Percentiles rank a stretch among this genome's conserved stretches.
Evolutionary conservation across 2,797 vertebrate species (phyloP).

Genomic region (Bovichtus variegatus): DNA sequence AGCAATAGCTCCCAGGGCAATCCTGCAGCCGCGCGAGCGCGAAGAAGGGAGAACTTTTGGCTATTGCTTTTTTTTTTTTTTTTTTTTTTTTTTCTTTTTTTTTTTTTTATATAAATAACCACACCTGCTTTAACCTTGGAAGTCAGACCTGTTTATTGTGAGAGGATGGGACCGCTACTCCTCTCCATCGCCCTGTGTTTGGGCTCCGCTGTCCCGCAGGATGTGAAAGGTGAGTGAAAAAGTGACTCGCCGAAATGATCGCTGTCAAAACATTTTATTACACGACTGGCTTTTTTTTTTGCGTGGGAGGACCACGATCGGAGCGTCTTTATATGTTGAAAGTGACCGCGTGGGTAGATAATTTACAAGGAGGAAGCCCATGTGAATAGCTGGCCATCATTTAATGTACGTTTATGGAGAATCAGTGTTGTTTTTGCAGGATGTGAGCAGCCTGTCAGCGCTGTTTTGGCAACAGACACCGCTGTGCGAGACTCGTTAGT

Average conservation of each 20-base stretch:
- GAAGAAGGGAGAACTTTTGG: conserved; percentile 76
- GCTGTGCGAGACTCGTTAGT: conserved; percentile 24
- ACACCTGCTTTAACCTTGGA: conserved; percentile 75
- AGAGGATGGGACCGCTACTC: conserved; percentile 86
- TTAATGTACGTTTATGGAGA: conserved; percentile 1
- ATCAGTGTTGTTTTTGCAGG: conserved; percentile 42
- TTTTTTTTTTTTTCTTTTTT: conserved; percentile 30
- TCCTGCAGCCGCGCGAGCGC: conserved; percentile 47
- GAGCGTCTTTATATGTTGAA: not conserved
- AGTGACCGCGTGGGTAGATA: conserved; percentile 9
- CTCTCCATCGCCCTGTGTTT: conserved; percentile 82
- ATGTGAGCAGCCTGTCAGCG: conserved; percentile 21
- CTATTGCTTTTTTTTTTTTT: conserved; percentile 51
- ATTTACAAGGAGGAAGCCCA: not conserved
- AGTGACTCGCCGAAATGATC: conserved; percentile 43
- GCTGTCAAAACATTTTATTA: conserved; percentile 26
- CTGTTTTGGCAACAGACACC: conserved; percentile 1
- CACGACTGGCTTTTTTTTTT: not conserved
- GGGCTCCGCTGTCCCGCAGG: conserved; percentile 85
- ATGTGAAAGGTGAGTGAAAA: conserved; percentile 83
- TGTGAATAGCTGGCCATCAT: not conserved
- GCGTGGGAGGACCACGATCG: not conserved
- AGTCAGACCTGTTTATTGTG: conserved; percentile 60
- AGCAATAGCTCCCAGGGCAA: conserved; percentile 43
- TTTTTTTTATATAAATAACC: conserved; percentile 22